Evolutionary conservation across 2,888 invertebrate genomes (phyloP).

Genomic region (Diarsia brunnea): DNA sequence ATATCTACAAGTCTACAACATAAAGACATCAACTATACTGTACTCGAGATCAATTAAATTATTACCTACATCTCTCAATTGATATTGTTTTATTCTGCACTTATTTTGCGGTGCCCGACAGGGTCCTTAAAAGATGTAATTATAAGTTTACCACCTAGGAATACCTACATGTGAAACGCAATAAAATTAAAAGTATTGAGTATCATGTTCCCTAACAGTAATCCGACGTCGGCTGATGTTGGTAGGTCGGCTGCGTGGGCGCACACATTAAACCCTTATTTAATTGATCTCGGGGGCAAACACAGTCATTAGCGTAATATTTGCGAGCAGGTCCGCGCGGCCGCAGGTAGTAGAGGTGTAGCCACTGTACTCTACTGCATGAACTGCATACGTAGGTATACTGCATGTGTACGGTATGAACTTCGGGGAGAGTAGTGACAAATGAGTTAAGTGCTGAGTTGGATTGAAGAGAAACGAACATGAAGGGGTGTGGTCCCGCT

Average conservation of each 20-base stretch:
- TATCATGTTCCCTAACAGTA: too few species aligned
- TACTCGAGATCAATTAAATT: too few species aligned
- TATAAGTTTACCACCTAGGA: too few species aligned
- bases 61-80: too few species aligned
- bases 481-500: too few species aligned
- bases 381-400: too few species aligned
- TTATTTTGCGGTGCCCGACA: too few species aligned
- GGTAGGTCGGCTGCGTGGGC: not conserved
- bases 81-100: too few species aligned
- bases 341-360: constrained; percentile 20
- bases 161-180: too few species aligned
- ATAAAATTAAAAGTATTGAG: too few species aligned
- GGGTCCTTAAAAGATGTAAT: too few species aligned
- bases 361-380: not conserved
- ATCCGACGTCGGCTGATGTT: not conserved
- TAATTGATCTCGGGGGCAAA: constrained; percentile 34
- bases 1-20: not conserved
- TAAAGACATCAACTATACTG: too few species aligned
- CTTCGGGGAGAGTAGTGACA: not conserved
- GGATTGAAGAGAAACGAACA: not conserved
- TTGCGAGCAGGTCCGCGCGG: not conserved
- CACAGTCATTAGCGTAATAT: constrained; percentile 28
- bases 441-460: not conserved
- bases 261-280: constrained; percentile 17
- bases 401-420: not conserved